Evolutionary conservation across 2,113 vertebrate species (phyloP), one percentile per base, ranked within the genome.

Genomic region (Sapayoa aenigma): DNA sequence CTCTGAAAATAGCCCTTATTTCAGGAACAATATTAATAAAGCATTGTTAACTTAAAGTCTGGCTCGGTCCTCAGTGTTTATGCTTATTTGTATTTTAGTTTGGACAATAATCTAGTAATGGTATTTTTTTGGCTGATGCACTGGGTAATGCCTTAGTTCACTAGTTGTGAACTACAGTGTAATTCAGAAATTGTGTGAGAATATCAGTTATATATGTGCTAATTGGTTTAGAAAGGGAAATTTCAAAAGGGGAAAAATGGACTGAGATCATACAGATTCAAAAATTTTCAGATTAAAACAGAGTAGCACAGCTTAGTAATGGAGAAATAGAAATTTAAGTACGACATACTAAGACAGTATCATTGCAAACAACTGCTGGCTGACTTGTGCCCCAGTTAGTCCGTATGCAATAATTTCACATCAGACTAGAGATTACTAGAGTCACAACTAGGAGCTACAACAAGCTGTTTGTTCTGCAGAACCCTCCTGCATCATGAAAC

Each of bases 171-270:
- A 63, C 27, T 22, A 27, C 5, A 11, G 25, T 16, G 12, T 10
- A 2, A 53, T 10, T 41, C 19, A 21, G 27, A 69, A 52, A 35
- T 14, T 25, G 14, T 15, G 4, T 28, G 30, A 55, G 6, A 79
- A n/a, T 31, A 44, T 8, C 2, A 22, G 6, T 46, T 50, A 18
- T 12, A 0, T 15, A 24, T 19, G 42, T 84, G 3, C 41, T 78
- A 42, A 37, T 4, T 42, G 6, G 28, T 31, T 49, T 33, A 67
- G 60, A 81, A 76, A 59, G 12, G 11, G 27, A 81, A 81, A 50
- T 12, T 35, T 62, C 3, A 37, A 55, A 77, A 44, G 19, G 7
- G 12, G 8, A 2, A 0, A 9, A 18, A 4, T 13, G 25, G 4
- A 41, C 12, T 27, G 25, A 47, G 11, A n/a, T 11, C 1, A 12